A percentile compares a stretch with the other conserved stretches of the same genome.
Evolutionary conservation across 2,888 invertebrate genomes (phyloP).

Genomic region (Cantharis flavilabris): DNA sequence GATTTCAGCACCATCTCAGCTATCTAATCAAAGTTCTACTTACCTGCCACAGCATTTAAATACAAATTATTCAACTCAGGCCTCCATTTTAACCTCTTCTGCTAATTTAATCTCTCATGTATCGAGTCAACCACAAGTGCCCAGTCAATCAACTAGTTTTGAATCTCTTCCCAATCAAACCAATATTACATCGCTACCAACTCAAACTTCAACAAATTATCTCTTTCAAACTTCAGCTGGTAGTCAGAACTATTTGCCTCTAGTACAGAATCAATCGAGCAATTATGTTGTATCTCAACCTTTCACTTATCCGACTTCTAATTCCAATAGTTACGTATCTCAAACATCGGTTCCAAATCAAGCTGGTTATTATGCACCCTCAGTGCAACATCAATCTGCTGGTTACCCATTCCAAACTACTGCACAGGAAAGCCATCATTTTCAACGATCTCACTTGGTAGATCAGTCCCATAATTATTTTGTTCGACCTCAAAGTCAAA

Average conservation of each 20-base stretch:
- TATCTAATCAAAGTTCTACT: not conserved
- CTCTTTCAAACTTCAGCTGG: not conserved
- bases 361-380: not conserved
- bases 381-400: not conserved
- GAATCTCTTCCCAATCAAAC: not conserved
- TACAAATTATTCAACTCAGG: not conserved
- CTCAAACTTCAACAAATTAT: not conserved
- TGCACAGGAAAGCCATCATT: not conserved
- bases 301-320: not conserved
- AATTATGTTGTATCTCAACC: not conserved
- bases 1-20: not conserved
- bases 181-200: not conserved
- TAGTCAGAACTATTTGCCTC: not conserved
- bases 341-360: not conserved
- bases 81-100: not conserved
- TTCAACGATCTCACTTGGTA: not conserved
- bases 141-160: not conserved
- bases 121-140: not conserved
- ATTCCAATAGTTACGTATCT: not conserved
- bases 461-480: too few species aligned
- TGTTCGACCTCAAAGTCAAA: not conserved
- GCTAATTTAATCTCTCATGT: not conserved
- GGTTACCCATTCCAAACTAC: not conserved
- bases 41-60: not conserved
- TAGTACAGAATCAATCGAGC: not conserved